Conservation (phyloP, 2,888 invertebrate species). For the Nemotelus nigrinus region DNA sequence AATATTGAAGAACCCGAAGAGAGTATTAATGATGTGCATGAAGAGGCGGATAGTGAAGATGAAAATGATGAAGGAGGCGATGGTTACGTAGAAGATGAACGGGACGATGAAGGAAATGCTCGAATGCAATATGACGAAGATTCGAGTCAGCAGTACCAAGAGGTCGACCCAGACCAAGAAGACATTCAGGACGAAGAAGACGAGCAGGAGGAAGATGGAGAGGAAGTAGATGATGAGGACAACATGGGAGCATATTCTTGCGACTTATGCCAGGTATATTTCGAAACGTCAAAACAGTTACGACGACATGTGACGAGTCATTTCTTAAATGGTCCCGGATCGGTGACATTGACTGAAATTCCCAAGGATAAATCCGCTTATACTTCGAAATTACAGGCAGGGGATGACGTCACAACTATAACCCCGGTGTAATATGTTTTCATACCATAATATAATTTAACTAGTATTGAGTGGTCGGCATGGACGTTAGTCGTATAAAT, state of each 20-base stretch:
- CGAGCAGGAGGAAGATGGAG: constrained; percentile 48
- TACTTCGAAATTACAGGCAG: neutral
- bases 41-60: constrained; percentile 50
- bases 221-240: constrained; percentile 53
- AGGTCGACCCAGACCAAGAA: constrained; percentile 51
- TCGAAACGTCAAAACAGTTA: constrained; percentile 62
- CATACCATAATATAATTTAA: neutral
- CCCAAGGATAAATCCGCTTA: constrained; percentile 38
- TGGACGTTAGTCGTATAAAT: too few relatives aligned
- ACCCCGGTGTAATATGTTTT: constrained; percentile 23
- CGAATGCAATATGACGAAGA: constrained; percentile 52
- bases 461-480: too few relatives aligned
- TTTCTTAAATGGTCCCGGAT: constrained; percentile 63
- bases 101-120: constrained; percentile 36
- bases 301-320: constrained; percentile 64
- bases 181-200: constrained; percentile 50
- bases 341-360: constrained; percentile 57
- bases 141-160: constrained; percentile 53
- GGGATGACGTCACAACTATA: constrained; percentile 32
- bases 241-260: constrained; percentile 57
- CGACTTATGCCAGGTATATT: constrained; percentile 64
- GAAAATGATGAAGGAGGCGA: constrained; percentile 52
- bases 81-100: constrained; percentile 43
- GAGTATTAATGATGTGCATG: constrained; percentile 50
- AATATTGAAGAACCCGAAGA: constrained; percentile 28